phyloP scores from a whole-genome alignment of 2,113 vertebrate genomes.

The Penelope pileata region DNA sequence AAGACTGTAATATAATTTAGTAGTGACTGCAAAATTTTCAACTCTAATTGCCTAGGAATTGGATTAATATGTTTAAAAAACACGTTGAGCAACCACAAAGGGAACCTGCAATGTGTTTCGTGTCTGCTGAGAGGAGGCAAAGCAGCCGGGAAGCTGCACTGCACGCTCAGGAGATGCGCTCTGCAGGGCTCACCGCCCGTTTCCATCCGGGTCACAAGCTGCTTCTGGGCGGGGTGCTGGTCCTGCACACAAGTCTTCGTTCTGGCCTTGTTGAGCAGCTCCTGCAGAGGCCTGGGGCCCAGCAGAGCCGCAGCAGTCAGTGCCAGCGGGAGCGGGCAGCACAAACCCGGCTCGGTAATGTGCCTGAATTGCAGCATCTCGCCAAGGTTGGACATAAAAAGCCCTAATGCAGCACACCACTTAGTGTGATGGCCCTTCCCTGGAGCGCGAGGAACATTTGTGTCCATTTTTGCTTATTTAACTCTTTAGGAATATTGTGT shows the following conservation, averaged over 20 bases:
- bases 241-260: fast-evolving
- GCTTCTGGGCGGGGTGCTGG: not conserved
- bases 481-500: not conserved
- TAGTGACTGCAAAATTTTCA: not conserved
- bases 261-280: not conserved
- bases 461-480: not conserved
- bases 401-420: too few species aligned
- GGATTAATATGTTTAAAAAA: not conserved
- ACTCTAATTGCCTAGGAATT: not conserved
- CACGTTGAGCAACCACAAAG: not conserved
- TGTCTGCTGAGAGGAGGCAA: not conserved
- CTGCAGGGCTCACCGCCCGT: fast-evolving
- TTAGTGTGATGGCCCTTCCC: not conserved
- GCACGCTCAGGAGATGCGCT: fast-evolving
- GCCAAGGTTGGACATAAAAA: not conserved
- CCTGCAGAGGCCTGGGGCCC: fast-evolving
- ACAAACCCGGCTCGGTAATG: fast-evolving
- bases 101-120: not conserved
- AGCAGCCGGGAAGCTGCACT: too few species aligned
- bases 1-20: not conserved
- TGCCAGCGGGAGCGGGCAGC: not conserved
- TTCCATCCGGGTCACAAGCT: fast-evolving
- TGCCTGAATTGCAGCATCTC: not conserved
- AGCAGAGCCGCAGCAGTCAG: fast-evolving
- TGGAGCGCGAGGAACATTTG: not conserved